These are phyloP conservation scores for Catostomus latipinnis DNA, from an alignment of 2,797 vertebrate species.

Conservation along the genomic window DNA sequence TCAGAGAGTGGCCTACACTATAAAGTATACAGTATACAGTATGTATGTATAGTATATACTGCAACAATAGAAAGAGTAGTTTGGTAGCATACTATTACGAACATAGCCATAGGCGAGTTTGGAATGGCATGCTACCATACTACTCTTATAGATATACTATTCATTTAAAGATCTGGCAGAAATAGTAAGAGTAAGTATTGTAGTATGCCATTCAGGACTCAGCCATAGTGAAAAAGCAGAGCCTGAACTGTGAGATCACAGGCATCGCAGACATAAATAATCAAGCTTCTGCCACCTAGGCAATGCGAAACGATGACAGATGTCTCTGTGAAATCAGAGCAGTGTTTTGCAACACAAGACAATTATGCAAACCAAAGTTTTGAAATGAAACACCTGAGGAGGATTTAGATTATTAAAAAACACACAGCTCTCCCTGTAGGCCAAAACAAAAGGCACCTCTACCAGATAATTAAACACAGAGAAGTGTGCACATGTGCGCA, in stretches of 20 bases:
- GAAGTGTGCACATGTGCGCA: background rate
- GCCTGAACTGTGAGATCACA: background rate
- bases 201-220: too few relatives aligned
- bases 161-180: too few relatives aligned
- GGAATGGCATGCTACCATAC: too few relatives aligned
- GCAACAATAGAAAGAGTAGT: too few relatives aligned
- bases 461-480: conserved; percentile 1
- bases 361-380: conserved; percentile 24
- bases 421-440: conserved; percentile 15
- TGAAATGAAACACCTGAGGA: conserved; percentile 40
- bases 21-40: too few relatives aligned
- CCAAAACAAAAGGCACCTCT: conserved; percentile 20
- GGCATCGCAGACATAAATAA: conserved; percentile 28
- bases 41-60: too few relatives aligned
- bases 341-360: conserved; percentile 37
- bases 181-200: too few relatives aligned
- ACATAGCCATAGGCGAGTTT: too few relatives aligned
- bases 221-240: conserved; percentile 30
- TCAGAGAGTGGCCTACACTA: too few relatives aligned
- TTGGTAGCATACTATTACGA: too few relatives aligned
- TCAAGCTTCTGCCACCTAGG: conserved; percentile 19
- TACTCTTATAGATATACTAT: too few relatives aligned
- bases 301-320: conserved; percentile 38
- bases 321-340: conserved; percentile 29
- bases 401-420: conserved; percentile 32